Evolutionary conservation across 2,113 vertebrate genomes (phyloP).

Genomic region (Perca schrenkii): DNA sequence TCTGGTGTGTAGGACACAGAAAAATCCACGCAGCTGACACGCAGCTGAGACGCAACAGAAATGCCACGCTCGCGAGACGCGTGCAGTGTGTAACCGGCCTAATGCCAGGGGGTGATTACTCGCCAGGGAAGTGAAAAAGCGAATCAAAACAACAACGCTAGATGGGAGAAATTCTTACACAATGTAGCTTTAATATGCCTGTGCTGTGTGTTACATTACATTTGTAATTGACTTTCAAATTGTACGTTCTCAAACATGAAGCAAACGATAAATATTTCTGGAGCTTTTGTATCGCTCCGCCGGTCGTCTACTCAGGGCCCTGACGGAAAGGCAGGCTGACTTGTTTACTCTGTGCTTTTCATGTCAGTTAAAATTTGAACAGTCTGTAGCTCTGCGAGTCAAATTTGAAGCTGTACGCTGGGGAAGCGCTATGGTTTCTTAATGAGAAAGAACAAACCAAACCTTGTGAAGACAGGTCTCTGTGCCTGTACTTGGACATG

Average conservation of each 20-base stretch:
- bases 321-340: not conserved
- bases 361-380: slow-evolving; percentile 9
- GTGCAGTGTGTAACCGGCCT: too few relatives aligned
- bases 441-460: slow-evolving; percentile 22
- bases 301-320: not conserved
- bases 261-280: not conserved
- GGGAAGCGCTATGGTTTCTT: slow-evolving; percentile 13
- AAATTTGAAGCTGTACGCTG: slow-evolving; percentile 4
- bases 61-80: too few relatives aligned
- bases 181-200: too few relatives aligned
- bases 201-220: not conserved
- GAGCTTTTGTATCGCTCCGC: not conserved
- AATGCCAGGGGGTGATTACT: too few relatives aligned
- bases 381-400: not conserved
- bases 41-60: too few relatives aligned
- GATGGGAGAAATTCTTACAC: too few relatives aligned
- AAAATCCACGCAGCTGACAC: too few relatives aligned
- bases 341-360: slow-evolving; percentile 17
- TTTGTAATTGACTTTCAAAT: not conserved
- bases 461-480: not conserved
- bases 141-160: too few relatives aligned
- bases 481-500: slow-evolving; percentile 6
- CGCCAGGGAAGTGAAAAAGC: too few relatives aligned
- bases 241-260: not conserved
- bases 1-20: too few relatives aligned